These are phyloP conservation scores for Melanotaenia parkinsoni DNA, from an alignment of 2,797 vertebrate species.

Conservation along the genomic window DNA sequence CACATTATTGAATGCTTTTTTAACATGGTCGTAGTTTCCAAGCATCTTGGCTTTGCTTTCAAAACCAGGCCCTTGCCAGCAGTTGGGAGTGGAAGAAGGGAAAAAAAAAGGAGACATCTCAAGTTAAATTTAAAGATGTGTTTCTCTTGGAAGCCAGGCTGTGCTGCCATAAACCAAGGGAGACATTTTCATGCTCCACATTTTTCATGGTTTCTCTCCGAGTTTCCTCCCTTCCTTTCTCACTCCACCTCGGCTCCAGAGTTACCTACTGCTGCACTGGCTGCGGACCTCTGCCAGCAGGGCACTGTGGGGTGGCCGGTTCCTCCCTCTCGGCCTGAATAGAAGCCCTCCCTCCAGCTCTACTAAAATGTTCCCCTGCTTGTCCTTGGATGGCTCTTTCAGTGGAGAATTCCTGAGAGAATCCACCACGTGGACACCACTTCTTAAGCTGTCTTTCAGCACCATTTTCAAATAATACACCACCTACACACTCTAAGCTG, in stretches of 20 bases:
- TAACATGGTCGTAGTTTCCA: slow-evolving; percentile 85
- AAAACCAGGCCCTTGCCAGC: slow-evolving; percentile 75
- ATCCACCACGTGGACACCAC: slow-evolving; percentile 73
- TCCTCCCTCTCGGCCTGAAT: slow-evolving; percentile 41
- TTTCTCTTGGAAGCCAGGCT: slow-evolving; percentile 86
- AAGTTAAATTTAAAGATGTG: slow-evolving; percentile 91
- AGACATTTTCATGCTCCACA: slow-evolving; percentile 90
- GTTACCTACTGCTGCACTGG: slow-evolving; percentile 81
- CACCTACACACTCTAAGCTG: slow-evolving; percentile 53
- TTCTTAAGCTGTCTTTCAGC: slow-evolving; percentile 79
- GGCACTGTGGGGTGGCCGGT: slow-evolving; percentile 71
- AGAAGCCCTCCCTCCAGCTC: slow-evolving; percentile 37
- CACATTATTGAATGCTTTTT: slow-evolving; percentile 84
- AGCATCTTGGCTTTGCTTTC: slow-evolving; percentile 79
- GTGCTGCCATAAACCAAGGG: slow-evolving; percentile 87
- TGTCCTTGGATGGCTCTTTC: slow-evolving; percentile 78
- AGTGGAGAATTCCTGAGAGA: slow-evolving; percentile 68
- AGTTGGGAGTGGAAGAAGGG: slow-evolving; percentile 77
- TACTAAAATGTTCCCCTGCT: slow-evolving; percentile 39
- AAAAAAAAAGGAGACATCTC: slow-evolving; percentile 78
- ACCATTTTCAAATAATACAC: slow-evolving; percentile 73
- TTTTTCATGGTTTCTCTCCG: slow-evolving; percentile 89
- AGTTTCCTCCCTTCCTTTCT: slow-evolving; percentile 88
- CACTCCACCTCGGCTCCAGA: slow-evolving; percentile 85
- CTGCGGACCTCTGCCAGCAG: slow-evolving; percentile 78